Percentiles rank a stretch among this genome's conserved stretches.
phyloP scores from a whole-genome alignment of 2,797 vertebrate genomes.

The Pygocentrus nattereri region DNA sequence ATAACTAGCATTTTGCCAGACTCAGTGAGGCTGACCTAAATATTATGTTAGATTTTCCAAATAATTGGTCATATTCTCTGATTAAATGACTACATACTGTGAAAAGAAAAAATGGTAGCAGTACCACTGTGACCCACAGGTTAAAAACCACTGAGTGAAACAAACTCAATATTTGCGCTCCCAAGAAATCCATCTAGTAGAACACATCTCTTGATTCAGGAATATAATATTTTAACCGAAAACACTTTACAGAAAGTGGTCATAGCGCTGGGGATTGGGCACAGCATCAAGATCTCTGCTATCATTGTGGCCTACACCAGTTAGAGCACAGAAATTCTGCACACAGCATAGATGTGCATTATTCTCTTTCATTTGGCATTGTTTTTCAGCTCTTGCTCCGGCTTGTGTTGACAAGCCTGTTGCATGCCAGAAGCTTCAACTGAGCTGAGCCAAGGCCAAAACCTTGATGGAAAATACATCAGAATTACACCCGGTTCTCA shows the following conservation, averaged over 20 bases:
- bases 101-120: too few relatives aligned
- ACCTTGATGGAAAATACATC: slow-evolving; percentile 19
- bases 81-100: too few relatives aligned
- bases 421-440: background rate
- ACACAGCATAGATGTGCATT: background rate
- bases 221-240: too few relatives aligned
- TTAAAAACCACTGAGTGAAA: too few relatives aligned
- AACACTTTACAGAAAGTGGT: too few relatives aligned
- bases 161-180: background rate
- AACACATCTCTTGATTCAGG: too few relatives aligned
- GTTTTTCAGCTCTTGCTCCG: background rate
- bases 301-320: background rate
- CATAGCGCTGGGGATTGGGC: background rate
- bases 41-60: too few relatives aligned
- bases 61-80: too few relatives aligned
- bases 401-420: background rate
- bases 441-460: background rate
- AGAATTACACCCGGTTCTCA: background rate
- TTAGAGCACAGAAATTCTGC: too few relatives aligned
- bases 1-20: too few relatives aligned
- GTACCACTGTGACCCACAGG: too few relatives aligned
- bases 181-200: background rate
- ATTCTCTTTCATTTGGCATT: background rate
- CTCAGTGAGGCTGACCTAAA: too few relatives aligned
- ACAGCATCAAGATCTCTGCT: background rate